These are phyloP conservation scores for Hyles euphorbiae DNA, from an alignment of 1,140 invertebrate species.

Conservation along the genomic window DNA sequence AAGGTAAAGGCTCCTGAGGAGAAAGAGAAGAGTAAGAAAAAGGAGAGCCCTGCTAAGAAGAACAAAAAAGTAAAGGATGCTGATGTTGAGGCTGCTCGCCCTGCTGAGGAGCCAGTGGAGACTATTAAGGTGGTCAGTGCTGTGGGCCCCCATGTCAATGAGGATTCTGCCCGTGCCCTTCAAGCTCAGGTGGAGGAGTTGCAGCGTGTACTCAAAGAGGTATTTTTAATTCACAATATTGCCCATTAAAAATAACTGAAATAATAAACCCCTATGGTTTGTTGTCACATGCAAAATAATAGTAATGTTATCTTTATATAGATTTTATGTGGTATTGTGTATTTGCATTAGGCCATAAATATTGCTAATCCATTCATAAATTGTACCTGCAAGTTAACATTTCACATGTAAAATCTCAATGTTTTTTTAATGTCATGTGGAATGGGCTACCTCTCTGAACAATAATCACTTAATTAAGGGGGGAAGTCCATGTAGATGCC, in stretches of 20 bases:
- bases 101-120: slow-evolving; percentile 47
- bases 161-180: slow-evolving; percentile 53
- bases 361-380: no score
- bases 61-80: slow-evolving; percentile 59
- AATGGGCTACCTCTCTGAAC: no score
- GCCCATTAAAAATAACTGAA: not conserved
- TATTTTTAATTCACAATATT: slow-evolving; percentile 21
- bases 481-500: no score
- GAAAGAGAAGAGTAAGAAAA: slow-evolving; percentile 77
- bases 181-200: slow-evolving; percentile 70
- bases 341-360: no score
- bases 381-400: no score
- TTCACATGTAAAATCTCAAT: no score
- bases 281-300: no score
- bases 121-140: slow-evolving; percentile 57
- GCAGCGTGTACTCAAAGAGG: slow-evolving; percentile 69
- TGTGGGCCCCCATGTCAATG: slow-evolving; percentile 57
- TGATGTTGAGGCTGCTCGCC: slow-evolving; percentile 47
- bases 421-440: no score
- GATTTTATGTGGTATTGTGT: no score
- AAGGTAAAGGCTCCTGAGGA: slow-evolving; percentile 79
- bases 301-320: no score
- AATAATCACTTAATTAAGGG: no score
- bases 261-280: no score
- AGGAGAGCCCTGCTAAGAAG: slow-evolving; percentile 63